A percentile compares a stretch with the other conserved stretches of the same genome.
Conservation (phyloP, 2,888 invertebrate genomes). For the Hetaerina titia region DNA sequence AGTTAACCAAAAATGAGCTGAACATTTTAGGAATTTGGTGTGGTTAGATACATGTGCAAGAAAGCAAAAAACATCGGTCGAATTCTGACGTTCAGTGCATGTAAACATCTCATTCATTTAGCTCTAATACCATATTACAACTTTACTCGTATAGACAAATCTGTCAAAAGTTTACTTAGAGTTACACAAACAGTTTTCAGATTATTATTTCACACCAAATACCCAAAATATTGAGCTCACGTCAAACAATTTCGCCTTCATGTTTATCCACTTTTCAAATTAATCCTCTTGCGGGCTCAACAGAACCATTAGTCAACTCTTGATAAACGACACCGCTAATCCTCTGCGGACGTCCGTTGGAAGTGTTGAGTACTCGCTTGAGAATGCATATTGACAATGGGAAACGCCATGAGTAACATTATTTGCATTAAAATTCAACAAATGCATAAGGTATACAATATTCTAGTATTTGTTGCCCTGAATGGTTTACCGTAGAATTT, state of each 20-base stretch:
- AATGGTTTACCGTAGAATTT: neutral
- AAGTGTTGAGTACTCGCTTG: neutral
- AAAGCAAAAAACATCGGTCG: too few relatives aligned
- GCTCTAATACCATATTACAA: neutral
- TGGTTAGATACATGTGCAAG: too few relatives aligned
- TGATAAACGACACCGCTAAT: neutral
- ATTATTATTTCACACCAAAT: neutral
- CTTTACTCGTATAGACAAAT: neutral
- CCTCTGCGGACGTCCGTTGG: neutral
- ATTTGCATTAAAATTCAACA: neutral
- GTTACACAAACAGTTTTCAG: neutral
- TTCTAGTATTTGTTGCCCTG: neutral
- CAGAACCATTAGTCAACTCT: neutral
- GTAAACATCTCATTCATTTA: neutral
- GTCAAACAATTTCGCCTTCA: neutral
- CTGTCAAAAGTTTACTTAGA: neutral
- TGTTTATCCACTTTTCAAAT: slow-evolving; percentile 15
- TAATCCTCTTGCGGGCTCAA: neutral
- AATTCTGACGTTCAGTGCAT: too few relatives aligned
- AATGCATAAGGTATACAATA: neutral
- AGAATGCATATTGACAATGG: neutral
- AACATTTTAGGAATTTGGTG: too few relatives aligned
- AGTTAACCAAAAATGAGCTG: too few relatives aligned
- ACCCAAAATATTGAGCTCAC: neutral
- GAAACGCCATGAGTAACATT: neutral